A percentile compares a stretch with the other conserved stretches of the same genome.
Conservation (phyloP, 2,888 invertebrate genomes). For the Andrena flavipes region DNA sequence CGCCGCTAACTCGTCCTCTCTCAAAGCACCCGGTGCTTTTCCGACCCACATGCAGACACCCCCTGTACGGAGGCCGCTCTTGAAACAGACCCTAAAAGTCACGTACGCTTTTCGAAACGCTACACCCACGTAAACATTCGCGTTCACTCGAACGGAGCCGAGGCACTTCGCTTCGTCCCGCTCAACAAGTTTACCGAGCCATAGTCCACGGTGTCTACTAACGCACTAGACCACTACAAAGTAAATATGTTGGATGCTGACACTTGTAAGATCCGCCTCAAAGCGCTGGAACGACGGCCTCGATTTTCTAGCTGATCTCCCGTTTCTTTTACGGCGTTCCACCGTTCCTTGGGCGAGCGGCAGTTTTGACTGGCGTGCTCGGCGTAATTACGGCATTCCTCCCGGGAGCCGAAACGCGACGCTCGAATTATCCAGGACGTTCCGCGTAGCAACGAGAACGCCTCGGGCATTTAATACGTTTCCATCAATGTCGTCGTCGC, state of each 20-base stretch:
- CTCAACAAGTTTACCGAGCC: not conserved
- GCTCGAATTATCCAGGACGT: slow-evolving; percentile 68
- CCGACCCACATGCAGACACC: not conserved
- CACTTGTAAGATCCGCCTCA: no score
- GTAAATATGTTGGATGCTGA: no score
- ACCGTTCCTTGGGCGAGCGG: not conserved
- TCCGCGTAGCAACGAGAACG: slow-evolving; percentile 54
- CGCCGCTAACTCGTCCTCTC: slow-evolving; percentile 1
- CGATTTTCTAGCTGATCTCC: not conserved
- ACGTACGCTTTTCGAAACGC: slow-evolving; percentile 12
- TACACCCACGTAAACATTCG: slow-evolving; percentile 8
- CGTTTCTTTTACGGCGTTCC: slow-evolving; percentile 8
- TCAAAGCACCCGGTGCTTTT: not conserved
- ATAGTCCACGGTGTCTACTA: not conserved
- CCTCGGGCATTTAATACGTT: slow-evolving; percentile 68
- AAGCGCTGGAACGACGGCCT: not conserved
- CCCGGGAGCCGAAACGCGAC: slow-evolving; percentile 53
- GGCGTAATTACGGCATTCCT: slow-evolving; percentile 45
- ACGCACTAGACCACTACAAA: no score
- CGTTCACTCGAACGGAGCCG: not conserved
- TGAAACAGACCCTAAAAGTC: slow-evolving; percentile 15
- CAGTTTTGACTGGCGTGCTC: slow-evolving; percentile 50
- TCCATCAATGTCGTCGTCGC: slow-evolving; percentile 59
- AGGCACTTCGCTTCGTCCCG: not conserved
- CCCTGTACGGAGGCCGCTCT: not conserved